Percentiles rank a stretch among this genome's conserved stretches.
phyloP scores from a whole-genome alignment of 2,113 vertebrate species.

The Gobio gobio region DNA sequence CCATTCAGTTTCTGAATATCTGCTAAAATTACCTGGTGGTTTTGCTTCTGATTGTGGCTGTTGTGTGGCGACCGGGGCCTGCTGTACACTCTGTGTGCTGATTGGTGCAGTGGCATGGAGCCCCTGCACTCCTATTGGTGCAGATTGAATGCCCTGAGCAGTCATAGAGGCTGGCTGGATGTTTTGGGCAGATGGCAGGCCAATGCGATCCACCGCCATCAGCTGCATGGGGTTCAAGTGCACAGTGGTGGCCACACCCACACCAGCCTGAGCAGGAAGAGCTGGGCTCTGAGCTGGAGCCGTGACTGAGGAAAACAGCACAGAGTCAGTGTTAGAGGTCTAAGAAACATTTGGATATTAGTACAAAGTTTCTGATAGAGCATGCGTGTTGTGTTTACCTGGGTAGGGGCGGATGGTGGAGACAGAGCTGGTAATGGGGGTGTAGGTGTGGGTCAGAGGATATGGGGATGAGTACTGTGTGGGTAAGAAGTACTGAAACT shows the following conservation, averaged over 20 bases:
- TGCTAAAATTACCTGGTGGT: slow-evolving; percentile 79
- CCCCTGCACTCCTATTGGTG: slow-evolving; percentile 87
- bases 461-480: slow-evolving; percentile 90
- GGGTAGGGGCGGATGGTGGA: slow-evolving; percentile 96
- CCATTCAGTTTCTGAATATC: neutral
- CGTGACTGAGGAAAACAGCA: slow-evolving; percentile 76
- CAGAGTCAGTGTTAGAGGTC: neutral
- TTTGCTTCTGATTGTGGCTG: slow-evolving; percentile 85
- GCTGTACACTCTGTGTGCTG: slow-evolving; percentile 86
- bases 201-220: slow-evolving; percentile 95
- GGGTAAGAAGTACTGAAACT: slow-evolving; percentile 96
- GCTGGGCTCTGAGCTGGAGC: slow-evolving; percentile 93
- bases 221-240: slow-evolving; percentile 97
- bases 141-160: slow-evolving; percentile 89
- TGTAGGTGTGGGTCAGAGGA: slow-evolving; percentile 92
- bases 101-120: slow-evolving; percentile 87
- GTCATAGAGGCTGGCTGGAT: slow-evolving; percentile 88
- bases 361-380: neutral
- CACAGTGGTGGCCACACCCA: slow-evolving; percentile 93
- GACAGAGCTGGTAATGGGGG: slow-evolving; percentile 95
- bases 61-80: slow-evolving; percentile 79
- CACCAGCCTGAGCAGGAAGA: slow-evolving; percentile 87
- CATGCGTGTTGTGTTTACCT: slow-evolving; percentile 74
- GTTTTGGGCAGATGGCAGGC: slow-evolving; percentile 89
- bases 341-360: neutral